phyloP scores from a whole-genome alignment of 2,113 vertebrate species.

The Picathartes gymnocephalus region DNA sequence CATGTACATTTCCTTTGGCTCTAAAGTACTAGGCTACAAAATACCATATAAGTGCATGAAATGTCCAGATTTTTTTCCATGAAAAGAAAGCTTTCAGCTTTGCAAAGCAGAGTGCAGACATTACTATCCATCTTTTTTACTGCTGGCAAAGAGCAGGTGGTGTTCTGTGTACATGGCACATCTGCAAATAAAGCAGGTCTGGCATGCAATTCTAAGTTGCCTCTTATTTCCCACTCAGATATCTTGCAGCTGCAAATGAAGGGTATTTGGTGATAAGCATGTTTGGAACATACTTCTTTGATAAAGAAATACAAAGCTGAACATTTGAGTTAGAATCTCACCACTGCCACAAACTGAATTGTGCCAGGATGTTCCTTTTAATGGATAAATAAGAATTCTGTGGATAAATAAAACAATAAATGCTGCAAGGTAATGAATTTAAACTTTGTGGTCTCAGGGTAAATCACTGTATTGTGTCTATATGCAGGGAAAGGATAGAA shows the following conservation, averaged over 20 bases:
- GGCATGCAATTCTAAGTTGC: neutral
- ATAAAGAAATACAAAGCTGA: neutral
- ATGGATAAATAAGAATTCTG: neutral
- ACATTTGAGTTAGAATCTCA: neutral
- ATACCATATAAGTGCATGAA: constrained; percentile 58
- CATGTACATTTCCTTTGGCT: constrained; percentile 51
- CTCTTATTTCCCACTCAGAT: neutral
- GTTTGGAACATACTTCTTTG: neutral
- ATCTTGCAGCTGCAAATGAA: neutral
- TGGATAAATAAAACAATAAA: neutral
- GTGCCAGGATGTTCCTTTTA: neutral
- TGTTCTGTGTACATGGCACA: neutral
- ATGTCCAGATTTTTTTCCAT: neutral
- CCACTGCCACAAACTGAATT: neutral
- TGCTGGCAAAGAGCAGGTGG: neutral
- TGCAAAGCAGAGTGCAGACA: neutral
- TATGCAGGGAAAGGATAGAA: neutral
- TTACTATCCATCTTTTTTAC: neutral
- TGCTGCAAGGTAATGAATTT: neutral
- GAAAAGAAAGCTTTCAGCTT: neutral
- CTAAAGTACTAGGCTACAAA: constrained; percentile 7
- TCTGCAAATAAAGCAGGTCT: neutral
- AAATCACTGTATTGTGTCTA: neutral
- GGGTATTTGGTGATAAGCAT: neutral
- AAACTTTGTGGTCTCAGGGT: neutral